Percentiles rank a stretch among this genome's conserved stretches.
phyloP scores from a whole-genome alignment of 2,113 vertebrate species.

The Opisthocomus hoazin region DNA sequence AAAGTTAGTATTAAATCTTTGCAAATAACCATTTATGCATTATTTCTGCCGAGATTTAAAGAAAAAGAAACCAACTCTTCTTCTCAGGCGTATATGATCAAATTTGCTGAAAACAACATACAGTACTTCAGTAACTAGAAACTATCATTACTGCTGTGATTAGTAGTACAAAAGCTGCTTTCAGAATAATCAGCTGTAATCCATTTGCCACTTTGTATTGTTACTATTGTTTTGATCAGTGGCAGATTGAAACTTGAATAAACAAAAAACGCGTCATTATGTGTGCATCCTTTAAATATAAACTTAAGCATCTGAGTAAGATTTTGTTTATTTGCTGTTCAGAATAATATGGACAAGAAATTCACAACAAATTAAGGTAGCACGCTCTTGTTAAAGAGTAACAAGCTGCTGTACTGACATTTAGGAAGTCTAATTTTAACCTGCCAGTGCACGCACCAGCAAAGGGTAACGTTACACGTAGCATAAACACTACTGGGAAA shows the following conservation, averaged over 20 bases:
- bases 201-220: background rate
- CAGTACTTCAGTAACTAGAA: background rate
- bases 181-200: background rate
- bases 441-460: background rate
- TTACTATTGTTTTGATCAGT: background rate
- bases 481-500: background rate
- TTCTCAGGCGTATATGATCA: background rate
- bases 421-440: slow-evolving; percentile 62
- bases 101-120: background rate
- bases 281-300: background rate
- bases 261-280: background rate
- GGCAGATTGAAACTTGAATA: background rate
- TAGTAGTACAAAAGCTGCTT: background rate
- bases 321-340: background rate
- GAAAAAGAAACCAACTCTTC: background rate
- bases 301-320: background rate
- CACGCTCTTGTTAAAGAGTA: background rate
- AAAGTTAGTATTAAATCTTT: background rate
- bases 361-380: background rate
- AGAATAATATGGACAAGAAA: background rate
- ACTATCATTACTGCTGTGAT: background rate
- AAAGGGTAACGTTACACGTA: slow-evolving; percentile 35
- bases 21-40: background rate
- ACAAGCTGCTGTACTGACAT: slow-evolving; percentile 37
- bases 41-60: background rate